Conservation (phyloP, 2,888 invertebrate genomes). For the Ceratothoa steindachneri region DNA sequence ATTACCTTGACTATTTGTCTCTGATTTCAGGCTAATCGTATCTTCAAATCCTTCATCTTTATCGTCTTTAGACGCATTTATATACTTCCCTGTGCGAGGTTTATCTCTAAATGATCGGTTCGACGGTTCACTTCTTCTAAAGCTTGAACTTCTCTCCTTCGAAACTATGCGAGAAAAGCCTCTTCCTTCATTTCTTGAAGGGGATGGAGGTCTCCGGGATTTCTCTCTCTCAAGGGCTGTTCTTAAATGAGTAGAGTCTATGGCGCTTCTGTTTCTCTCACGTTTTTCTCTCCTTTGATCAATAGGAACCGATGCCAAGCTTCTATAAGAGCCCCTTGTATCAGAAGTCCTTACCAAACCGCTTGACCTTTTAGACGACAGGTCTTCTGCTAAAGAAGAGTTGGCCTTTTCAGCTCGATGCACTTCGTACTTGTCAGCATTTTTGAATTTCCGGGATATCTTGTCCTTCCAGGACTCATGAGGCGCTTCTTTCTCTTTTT, state of each 20-base stretch:
- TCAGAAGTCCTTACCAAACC: conserved; percentile 24
- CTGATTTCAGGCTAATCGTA: conserved; percentile 31
- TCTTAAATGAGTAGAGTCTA: conserved; percentile 34
- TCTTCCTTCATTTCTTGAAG: conserved; percentile 18
- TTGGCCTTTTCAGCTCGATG: conserved; percentile 25
- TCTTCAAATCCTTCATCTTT: conserved; percentile 38
- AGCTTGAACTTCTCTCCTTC: conserved; percentile 16
- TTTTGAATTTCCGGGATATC: conserved; percentile 27
- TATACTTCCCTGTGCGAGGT: neutral
- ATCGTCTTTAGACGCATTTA: conserved; percentile 22
- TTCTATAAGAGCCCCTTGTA: conserved; percentile 34
- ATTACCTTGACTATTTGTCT: conserved; percentile 31
- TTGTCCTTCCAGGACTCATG: conserved; percentile 26
- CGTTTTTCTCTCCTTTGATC: conserved; percentile 23
- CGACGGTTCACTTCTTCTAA: conserved; percentile 17
- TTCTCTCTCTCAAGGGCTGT: conserved; percentile 33
- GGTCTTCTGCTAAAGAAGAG: conserved; percentile 30
- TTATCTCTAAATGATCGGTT: conserved; percentile 21
- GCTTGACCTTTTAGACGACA: conserved; percentile 29
- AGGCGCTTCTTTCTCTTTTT: neutral
- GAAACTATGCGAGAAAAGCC: conserved; percentile 19
- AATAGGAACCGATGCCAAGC: conserved; percentile 2
- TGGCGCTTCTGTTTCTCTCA: conserved; percentile 29
- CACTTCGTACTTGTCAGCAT: conserved; percentile 42
- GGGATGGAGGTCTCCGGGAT: neutral